phyloP scores from a whole-genome alignment of 2,888 invertebrate species.

The Melipona bicolor region DNA sequence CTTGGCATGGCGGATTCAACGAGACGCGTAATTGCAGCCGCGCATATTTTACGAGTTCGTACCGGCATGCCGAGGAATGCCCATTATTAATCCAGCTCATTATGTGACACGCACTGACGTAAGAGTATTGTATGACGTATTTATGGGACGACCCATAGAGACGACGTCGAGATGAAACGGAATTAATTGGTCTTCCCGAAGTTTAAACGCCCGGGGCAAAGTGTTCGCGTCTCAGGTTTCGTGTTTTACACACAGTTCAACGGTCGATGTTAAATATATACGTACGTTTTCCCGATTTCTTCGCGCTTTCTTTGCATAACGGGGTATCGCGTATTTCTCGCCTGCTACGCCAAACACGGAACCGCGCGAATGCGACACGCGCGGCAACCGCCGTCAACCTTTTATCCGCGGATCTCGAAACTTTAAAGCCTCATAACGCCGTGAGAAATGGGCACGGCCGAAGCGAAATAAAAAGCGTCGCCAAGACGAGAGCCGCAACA shows the following conservation, averaged over 20 bases:
- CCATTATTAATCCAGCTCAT: slow-evolving; percentile 62
- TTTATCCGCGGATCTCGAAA: slow-evolving; percentile 27
- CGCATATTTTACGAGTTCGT: slow-evolving; percentile 53
- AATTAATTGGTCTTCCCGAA: slow-evolving; percentile 37
- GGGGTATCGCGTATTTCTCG: background rate
- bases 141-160: slow-evolving; percentile 43
- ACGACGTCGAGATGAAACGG: slow-evolving; percentile 10
- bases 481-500: slow-evolving; percentile 1
- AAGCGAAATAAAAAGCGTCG: slow-evolving; percentile 24
- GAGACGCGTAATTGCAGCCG: slow-evolving; percentile 60
- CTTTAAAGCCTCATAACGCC: slow-evolving; percentile 26
- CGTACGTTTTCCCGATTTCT: background rate
- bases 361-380: slow-evolving; percentile 2
- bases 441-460: slow-evolving; percentile 26
- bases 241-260: background rate
- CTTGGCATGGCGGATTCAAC: slow-evolving; percentile 37
- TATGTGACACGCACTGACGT: slow-evolving; percentile 46
- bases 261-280: background rate
- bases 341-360: background rate
- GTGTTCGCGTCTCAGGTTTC: background rate
- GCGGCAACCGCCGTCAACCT: slow-evolving; percentile 8
- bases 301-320: background rate
- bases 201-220: background rate
- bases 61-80: slow-evolving; percentile 53
- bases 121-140: slow-evolving; percentile 44